A percentile compares a stretch with the other conserved stretches of the same genome.
Evolutionary conservation across 2,797 vertebrate species (phyloP).

Genomic region (Coregonus sp.): DNA sequence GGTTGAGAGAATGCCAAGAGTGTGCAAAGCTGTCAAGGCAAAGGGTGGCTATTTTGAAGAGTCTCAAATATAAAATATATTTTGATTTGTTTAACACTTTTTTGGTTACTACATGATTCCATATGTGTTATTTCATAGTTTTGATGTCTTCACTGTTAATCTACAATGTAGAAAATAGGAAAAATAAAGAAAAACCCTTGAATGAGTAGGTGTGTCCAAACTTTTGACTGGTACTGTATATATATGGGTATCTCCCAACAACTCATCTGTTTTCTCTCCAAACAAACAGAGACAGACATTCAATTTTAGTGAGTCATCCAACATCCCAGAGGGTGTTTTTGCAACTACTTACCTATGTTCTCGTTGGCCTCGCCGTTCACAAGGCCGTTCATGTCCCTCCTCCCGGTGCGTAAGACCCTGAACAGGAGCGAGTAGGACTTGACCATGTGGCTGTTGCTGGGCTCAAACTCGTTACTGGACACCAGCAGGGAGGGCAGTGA

Average conservation of each 20-base stretch:
- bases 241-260: background rate
- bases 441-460: constrained; percentile 99
- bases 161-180: no score
- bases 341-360: constrained; percentile 85
- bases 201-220: no score
- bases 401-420: constrained; percentile 91
- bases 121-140: no score
- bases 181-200: no score
- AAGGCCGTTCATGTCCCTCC: constrained; percentile 87
- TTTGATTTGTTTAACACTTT: no score
- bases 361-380: constrained; percentile 94
- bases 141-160: no score
- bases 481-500: constrained; percentile 94
- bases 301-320: background rate
- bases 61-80: no score
- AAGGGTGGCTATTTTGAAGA: no score
- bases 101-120: no score
- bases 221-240: no score
- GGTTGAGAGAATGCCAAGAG: no score
- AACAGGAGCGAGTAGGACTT: constrained; percentile 98
- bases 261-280: background rate
- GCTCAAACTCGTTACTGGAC: constrained; percentile 98
- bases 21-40: no score
- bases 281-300: background rate
- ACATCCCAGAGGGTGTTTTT: background rate